These are phyloP conservation scores for Lepidurus arcticus DNA, from an alignment of 1,140 invertebrate species.

Conservation along the genomic window DNA sequence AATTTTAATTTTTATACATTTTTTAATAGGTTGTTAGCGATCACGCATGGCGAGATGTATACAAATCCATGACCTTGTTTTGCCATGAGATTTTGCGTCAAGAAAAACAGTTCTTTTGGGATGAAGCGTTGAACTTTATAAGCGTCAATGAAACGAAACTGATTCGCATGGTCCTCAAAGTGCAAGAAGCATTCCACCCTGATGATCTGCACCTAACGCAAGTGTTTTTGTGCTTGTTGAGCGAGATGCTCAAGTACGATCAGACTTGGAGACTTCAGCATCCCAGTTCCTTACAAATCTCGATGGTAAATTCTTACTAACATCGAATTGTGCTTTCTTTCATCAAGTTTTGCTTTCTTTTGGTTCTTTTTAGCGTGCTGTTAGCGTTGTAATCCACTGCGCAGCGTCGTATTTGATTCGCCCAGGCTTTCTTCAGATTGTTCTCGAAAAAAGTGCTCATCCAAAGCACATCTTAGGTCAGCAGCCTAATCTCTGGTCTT, in stretches of 20 bases:
- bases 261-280: neutral
- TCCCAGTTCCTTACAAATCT: neutral
- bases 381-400: neutral
- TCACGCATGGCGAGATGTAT: neutral
- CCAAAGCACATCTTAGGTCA: neutral
- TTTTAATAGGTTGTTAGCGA: neutral
- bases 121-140: neutral
- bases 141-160: neutral
- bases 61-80: neutral
- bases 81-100: neutral
- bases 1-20: neutral
- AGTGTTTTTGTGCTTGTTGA: neutral
- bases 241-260: constrained; percentile 6
- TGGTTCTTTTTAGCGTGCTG: neutral
- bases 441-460: neutral
- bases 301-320: neutral
- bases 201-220: neutral
- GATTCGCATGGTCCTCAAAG: neutral
- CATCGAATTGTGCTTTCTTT: neutral
- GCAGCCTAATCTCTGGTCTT: neutral
- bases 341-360: neutral
- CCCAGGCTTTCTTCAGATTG: neutral
- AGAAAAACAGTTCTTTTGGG: constrained; percentile 3
- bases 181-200: neutral
- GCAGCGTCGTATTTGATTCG: neutral